These are phyloP conservation scores for Asteroscopus sphinx DNA, from an alignment of 2,888 invertebrate genomes.

Conservation along the genomic window DNA sequence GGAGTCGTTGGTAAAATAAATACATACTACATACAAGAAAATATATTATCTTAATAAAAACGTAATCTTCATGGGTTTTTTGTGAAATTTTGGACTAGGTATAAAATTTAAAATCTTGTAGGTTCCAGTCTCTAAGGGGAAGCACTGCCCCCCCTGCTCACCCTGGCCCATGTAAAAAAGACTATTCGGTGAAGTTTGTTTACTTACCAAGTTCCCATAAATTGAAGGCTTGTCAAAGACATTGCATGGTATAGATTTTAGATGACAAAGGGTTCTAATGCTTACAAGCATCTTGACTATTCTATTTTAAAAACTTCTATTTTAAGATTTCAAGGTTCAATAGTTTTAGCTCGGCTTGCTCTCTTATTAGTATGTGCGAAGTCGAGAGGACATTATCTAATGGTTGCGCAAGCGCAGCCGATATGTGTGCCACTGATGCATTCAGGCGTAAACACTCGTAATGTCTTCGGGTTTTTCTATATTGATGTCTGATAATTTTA, in stretches of 20 bases:
- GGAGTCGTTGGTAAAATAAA: too few relatives aligned
- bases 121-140: too few relatives aligned
- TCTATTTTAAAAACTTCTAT: too few relatives aligned
- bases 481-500: slow-evolving; percentile 1
- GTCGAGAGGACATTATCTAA: slow-evolving; percentile 78
- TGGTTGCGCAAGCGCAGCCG: slow-evolving; percentile 62
- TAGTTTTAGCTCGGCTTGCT: slow-evolving; percentile 33
- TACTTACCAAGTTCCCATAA: neutral
- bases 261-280: slow-evolving; percentile 18
- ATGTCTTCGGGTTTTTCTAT: slow-evolving; percentile 10
- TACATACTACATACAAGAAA: too few relatives aligned
- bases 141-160: too few relatives aligned
- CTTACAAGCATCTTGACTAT: slow-evolving; percentile 17
- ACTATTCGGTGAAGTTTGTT: too few relatives aligned
- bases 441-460: slow-evolving; percentile 3
- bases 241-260: slow-evolving; percentile 12
- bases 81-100: too few relatives aligned
- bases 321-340: slow-evolving; percentile 51
- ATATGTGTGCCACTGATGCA: slow-evolving; percentile 68
- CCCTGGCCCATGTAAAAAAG: too few relatives aligned
- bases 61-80: too few relatives aligned
- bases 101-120: too few relatives aligned
- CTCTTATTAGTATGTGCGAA: slow-evolving; percentile 67
- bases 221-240: neutral
- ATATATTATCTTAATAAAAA: too few relatives aligned